Base-by-base conservation (phyloP, 2,113 vertebrate species). In the Tragelaphus imberbis region DNA sequence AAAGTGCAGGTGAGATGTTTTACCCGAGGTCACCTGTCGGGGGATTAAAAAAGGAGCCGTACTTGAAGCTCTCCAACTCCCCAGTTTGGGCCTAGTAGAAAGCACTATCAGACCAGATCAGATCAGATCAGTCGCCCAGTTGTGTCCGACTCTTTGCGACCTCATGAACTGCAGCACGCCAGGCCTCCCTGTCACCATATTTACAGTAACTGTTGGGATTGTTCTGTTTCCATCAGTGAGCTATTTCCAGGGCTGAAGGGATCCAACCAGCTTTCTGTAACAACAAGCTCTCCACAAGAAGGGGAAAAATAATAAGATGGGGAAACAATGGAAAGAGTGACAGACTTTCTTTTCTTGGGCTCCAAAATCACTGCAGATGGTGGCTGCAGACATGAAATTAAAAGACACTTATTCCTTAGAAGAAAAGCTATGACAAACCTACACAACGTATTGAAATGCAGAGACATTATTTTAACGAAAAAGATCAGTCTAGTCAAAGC, bases 1-100 rank as follows among this genome's bases (percentile, higher is more conserved):
- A 21, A 36, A 28, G 36, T 23, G 25, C 0, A 13, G 8, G 2
- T 8, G 12, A 9, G 0, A 25, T 30, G 10, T 27, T 49, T 21
- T 40, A 9, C 30, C 30, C 10, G 65, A 47, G 15, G 33, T 30
- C 84, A 61, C 55, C 28, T 59, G 33, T 11, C 65, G 0, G 9
- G 71, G 23, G 28, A 6, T 14, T 17, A 8, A 5, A 16, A 30
- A 80, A 23, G 33, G 59, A 59, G 11, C 1, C n/a, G 6, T 2
- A 3, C 25, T 16, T 81, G 2, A 17, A 23, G 59, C 49, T 51
- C 77, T 88, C 87, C 6, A 47, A 55, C 44, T 87, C 33, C 25
- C 47, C 19, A 27, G 36, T 49, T 96, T 68, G 65, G 65, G 17
- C 33, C 33, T 36, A 36, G 3, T 2, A n/a, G 33, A 68, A 68